Base-by-base conservation (phyloP, 2,113 vertebrate species). In the Mesocricetus auratus region DNA sequence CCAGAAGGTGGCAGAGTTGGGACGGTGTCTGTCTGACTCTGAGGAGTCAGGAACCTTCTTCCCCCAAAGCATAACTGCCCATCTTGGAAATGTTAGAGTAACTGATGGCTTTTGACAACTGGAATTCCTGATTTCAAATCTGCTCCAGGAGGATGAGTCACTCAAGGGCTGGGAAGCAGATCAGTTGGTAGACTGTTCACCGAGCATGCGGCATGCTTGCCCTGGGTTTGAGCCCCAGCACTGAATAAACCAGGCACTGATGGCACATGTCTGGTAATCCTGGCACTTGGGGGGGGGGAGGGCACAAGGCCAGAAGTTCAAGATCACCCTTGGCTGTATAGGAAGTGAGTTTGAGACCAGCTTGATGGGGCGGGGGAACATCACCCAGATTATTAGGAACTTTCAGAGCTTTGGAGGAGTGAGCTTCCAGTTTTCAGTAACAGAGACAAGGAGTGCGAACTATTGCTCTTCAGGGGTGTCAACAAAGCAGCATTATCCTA, bases 1-100 rank as follows among this genome's bases (percentile, higher is more conserved):
- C 93, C 83, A 58, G 81, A 53, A 92, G 66, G 66, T 33, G 50
- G 74, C 86, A 93, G 95, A 85, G 68, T 21, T 45, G 77, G 66
- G 24, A 56, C 75, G 60, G 68, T 39, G 45, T 47, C 71, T 56
- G 17, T 50, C 86, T 89, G 93, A 73, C 7, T 0, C 75, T 19
- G 77, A 88, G 85, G 77, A 81, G 85, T 85, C 42, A 15, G 4
- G 22, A 33, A 4, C 7, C 39, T 42, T 26, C 39, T 42, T 26
- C 58, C 62, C 3, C 24, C 10, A 12, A 5, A 1, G 33, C 36
- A 2, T 13, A 4, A 77, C 45, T 7, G 39, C 33, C 71, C 73
- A 42, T 86, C 88, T 85, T 53, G 33, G 21, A 87, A 39, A 53
- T 17, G 39, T 17, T 66, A 60, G 29, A n/a, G 29, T 26, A 7